Conservation (phyloP, 2,113 vertebrate genomes). For the Misgurnus mizolepis region DNA sequence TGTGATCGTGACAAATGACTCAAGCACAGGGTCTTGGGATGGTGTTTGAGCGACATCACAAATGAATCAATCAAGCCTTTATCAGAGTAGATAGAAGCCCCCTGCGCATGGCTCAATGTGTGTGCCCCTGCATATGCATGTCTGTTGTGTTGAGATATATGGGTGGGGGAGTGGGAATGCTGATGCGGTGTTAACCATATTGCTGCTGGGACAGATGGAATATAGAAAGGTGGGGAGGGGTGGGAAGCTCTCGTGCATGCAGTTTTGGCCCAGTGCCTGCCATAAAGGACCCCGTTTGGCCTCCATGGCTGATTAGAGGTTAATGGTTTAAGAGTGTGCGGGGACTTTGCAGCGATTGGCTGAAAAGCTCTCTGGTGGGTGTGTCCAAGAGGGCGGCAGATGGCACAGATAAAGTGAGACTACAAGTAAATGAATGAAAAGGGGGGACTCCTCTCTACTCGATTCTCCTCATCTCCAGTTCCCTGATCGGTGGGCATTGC, state of each 20-base stretch:
- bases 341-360: constrained; percentile 71
- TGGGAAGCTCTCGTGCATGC: constrained; percentile 49
- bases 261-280: constrained; percentile 67
- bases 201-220: constrained; percentile 88
- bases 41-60: constrained; percentile 69
- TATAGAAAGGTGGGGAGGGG: constrained; percentile 59
- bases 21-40: constrained; percentile 36
- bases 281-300: constrained; percentile 72
- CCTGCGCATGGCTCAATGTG: constrained; percentile 39
- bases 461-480: constrained; percentile 27
- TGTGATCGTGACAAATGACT: constrained; percentile 80
- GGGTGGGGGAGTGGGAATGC: constrained; percentile 57
- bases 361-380: constrained; percentile 77
- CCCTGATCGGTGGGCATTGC: constrained; percentile 30
- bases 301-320: constrained; percentile 83
- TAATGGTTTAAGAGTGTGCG: constrained; percentile 80
- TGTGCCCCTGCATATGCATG: constrained; percentile 47
- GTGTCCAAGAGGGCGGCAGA: constrained; percentile 86
- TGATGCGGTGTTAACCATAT: constrained; percentile 78
- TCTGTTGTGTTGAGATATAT: constrained; percentile 57
- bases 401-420: constrained; percentile 72
- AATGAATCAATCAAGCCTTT: constrained; percentile 77
- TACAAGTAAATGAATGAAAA: constrained; percentile 38
- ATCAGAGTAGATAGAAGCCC: constrained; percentile 67
- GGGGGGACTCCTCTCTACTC: constrained; percentile 34